Base-by-base conservation (phyloP, 2,888 invertebrate genomes). In the Bombylius major region DNA sequence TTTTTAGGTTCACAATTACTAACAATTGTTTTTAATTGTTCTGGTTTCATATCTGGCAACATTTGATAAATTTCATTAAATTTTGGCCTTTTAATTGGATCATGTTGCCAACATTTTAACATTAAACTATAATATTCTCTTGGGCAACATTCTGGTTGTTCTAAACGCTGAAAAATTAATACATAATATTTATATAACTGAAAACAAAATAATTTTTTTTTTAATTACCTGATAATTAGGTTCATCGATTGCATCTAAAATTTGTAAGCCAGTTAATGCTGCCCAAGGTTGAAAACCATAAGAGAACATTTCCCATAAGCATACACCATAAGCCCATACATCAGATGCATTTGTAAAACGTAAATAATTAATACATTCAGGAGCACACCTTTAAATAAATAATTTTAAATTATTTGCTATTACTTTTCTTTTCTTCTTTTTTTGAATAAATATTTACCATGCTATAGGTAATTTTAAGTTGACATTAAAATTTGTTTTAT, bases 301-400 rank as follows among this genome's bases (percentile, higher is more conserved):
- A 0, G 94, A 93, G 72, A 98, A 99, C 92, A 98, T 93, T 75
- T 99, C 99, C 98, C 98, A 99, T 1, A 99, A 77, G n/a, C 96
- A 94, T 0, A 97, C 93, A 5, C 92, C 98, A 71, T 87, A 99
- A 0, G 98, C 94, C 98, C 98, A 99, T 0, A 97, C 94, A 70
- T 99, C 99, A 56, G 94, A 94, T 7, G 96, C 87, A 8, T 94
- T 91, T 3, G 98, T 99, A 72, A 99, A 99, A 57, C 92, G 84
- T 58, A 98, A 78, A 72, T 90, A 97, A 63, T 93, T 89, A 64
- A 99, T 97, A 70, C 94, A 95, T 75, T 99, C 98, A 0, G 98
- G 97, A 0, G 98, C 97, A 77, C 97, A 97, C 87, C 87, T 87
- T 60, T n/a, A 49, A 58, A 45, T 44, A 9, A 12, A 13, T 44